These are phyloP conservation scores for Aythya fuligula DNA, from an alignment of 2,797 vertebrate species.

Conservation along the genomic window DNA sequence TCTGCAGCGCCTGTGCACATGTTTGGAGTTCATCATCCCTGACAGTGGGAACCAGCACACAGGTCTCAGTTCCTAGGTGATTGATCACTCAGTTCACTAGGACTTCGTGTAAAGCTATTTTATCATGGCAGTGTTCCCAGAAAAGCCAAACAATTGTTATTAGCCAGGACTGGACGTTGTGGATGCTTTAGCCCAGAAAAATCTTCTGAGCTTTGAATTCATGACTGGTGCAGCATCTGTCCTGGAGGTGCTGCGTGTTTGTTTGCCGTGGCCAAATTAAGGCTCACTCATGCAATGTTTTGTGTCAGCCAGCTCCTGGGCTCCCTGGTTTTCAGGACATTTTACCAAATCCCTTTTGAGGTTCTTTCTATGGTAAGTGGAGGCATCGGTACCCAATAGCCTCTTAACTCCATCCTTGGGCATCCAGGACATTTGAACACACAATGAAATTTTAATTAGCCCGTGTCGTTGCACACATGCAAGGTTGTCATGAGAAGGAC, in stretches of 20 bases:
- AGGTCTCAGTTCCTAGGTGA: background rate
- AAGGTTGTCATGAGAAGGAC: background rate
- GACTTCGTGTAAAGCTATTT: background rate
- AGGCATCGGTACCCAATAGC: background rate
- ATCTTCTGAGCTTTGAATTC: background rate
- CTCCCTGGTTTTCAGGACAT: background rate
- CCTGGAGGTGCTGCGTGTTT: background rate
- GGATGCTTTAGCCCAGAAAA: background rate
- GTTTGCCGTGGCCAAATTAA: accelerated
- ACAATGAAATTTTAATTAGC: background rate
- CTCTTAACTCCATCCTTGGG: background rate
- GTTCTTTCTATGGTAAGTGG: background rate
- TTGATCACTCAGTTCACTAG: background rate
- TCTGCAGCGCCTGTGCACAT: background rate
- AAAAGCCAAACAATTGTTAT: background rate
- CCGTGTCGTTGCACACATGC: background rate
- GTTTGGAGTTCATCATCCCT: background rate
- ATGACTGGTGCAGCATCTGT: accelerated
- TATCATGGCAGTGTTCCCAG: background rate
- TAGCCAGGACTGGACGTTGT: accelerated
- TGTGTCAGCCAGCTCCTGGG: background rate
- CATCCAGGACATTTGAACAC: background rate
- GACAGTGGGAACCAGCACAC: background rate
- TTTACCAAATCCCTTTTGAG: background rate
- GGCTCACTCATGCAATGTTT: accelerated